Conservation (phyloP, 2,797 vertebrate species). For the Ispidina picta region DNA sequence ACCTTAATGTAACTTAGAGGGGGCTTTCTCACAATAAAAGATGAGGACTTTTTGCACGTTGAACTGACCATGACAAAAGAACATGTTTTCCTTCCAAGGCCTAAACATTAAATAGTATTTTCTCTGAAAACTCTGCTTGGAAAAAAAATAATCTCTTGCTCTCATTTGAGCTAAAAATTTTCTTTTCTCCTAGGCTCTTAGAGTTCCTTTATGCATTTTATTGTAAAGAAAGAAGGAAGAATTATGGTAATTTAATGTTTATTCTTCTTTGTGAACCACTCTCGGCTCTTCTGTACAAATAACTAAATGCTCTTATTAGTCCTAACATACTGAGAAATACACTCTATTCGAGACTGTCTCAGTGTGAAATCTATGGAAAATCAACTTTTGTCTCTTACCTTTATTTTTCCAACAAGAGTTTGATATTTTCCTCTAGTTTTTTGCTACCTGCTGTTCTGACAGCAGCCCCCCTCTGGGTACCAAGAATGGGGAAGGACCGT, state of each 20-base stretch:
- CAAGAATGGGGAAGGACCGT: background rate
- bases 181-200: conserved; percentile 15
- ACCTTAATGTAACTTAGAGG: background rate
- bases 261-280: conserved; percentile 51
- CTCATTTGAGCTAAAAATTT: conserved; percentile 7
- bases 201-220: background rate
- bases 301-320: conserved; percentile 66
- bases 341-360: conserved; percentile 3
- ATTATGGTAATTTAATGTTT: conserved; percentile 68
- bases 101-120: conserved; percentile 29
- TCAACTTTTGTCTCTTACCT: conserved; percentile 15
- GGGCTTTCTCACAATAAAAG: background rate
- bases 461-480: background rate
- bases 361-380: conserved; percentile 45
- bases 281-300: conserved; percentile 63
- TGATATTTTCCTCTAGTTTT: conserved; percentile 5
- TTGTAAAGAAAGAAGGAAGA: conserved; percentile 55
- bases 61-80: background rate
- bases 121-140: conserved; percentile 7
- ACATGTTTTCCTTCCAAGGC: background rate
- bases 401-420: background rate
- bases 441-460: background rate
- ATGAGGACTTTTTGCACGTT: background rate
- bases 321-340: conserved; percentile 51
- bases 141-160: background rate